Base-by-base conservation (phyloP, 2,113 vertebrate genomes). In the Sylvicapra grimmia region DNA sequence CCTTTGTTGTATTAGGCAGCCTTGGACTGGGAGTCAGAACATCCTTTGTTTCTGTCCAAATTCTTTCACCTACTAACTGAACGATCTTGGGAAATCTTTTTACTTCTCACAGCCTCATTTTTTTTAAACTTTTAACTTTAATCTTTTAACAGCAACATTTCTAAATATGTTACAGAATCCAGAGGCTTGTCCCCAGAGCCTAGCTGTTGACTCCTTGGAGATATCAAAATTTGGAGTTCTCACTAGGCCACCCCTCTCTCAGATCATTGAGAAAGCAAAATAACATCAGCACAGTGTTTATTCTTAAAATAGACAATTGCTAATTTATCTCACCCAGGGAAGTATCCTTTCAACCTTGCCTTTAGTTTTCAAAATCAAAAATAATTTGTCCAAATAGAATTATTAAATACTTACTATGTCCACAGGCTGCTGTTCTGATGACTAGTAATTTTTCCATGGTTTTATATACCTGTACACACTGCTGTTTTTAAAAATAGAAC, bases 281-380 rank as follows among this genome's bases (percentile, higher is more conserved):
- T 75, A 63, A 93, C 7, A 93, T 5, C 8, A 86, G 6, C 19
- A 21, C 9, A 58, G 44, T 59, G 29, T 80, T 25, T n/a, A 40
- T 87, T 84, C 14, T 89, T 93, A 14, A 13, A 77, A 79, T 31
- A 83, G 27, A 77, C 8, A 65, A 61, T 36, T 72, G 25, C 51
- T 92, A 40, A 85, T 47, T 89, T 58, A 72, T 93, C 29, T 72
- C 21, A 92, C 72, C 49, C 25, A 72, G 51, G 36, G 9, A 96
- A 90, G 27, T 21, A 53, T 3, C 5, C 10, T 88, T 86, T 90
- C 10, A 94, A 65, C 11, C 19, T 94, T 63, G 29, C 4, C n/a
- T 95, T 95, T 93, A 47, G 8, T 94, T 97, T 29, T 31, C 27
- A 59, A 89, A 91, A 86, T 79, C 21, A 53, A 83, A 93, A 86